Conservation (phyloP, 2,797 vertebrate species). For the Lophius americanus region DNA sequence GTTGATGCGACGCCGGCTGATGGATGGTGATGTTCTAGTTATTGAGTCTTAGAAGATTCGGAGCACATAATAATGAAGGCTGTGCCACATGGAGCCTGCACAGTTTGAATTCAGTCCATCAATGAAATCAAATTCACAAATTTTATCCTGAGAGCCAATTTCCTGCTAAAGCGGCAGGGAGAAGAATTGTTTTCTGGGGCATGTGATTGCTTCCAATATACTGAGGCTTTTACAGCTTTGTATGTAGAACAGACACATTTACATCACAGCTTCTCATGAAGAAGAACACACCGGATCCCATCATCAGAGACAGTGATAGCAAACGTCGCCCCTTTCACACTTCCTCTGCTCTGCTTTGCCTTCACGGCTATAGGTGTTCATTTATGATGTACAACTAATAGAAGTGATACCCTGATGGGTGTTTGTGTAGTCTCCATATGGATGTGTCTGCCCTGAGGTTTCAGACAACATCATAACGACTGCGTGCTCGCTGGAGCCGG, state of each 20-base stretch:
- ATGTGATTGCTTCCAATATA: constrained; percentile 12
- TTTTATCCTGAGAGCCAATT: constrained; percentile 4
- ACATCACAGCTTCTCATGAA: constrained; percentile 6
- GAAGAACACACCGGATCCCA: constrained; percentile 1
- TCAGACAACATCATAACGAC: constrained; percentile 43
- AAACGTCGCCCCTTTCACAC: neutral
- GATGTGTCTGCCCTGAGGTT: constrained; percentile 52
- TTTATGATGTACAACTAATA: constrained; percentile 48
- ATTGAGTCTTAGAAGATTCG: constrained; percentile 3
- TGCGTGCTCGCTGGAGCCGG: constrained; percentile 48
- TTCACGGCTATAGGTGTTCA: constrained; percentile 34
- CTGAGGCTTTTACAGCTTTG: neutral
- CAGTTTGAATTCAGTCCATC: constrained; percentile 3
- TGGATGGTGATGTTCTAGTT: neutral
- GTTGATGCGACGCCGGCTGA: neutral
- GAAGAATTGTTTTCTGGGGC: constrained; percentile 8
- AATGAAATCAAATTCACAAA: neutral
- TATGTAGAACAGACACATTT: neutral
- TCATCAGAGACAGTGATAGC: constrained; percentile 2
- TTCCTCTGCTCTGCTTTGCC: constrained; percentile 13
- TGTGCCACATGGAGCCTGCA: neutral
- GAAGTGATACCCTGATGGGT: constrained; percentile 19
- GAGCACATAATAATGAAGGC: neutral
- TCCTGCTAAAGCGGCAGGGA: constrained; percentile 14
- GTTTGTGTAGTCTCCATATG: constrained; percentile 27